These are phyloP conservation scores for Chiridota heheva DNA, from an alignment of 35 echinoderm and acorn worm genomes.

Conservation along the genomic window DNA sequence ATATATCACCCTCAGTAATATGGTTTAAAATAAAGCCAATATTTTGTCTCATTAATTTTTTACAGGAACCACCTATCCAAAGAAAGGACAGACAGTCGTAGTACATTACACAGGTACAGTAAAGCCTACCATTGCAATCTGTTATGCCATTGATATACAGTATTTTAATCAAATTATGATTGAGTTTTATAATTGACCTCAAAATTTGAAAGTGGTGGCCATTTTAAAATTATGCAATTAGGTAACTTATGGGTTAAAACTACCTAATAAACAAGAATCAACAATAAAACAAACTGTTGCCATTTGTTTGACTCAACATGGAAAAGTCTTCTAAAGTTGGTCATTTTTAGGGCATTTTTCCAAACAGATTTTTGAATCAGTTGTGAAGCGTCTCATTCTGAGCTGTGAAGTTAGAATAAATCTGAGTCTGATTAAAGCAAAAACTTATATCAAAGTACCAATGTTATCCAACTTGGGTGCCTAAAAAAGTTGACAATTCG, in stretches of 20 bases:
- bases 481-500: no score
- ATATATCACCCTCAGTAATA: no score
- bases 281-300: neutral
- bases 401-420: neutral
- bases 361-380: neutral
- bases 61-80: conserved; percentile 5
- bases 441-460: no score
- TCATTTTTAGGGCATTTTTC: neutral
- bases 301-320: no score
- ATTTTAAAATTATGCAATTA: neutral
- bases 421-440: neutral
- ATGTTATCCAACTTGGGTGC: no score
- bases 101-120: conserved; percentile 45
- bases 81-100: conserved; percentile 19
- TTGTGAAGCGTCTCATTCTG: neutral
- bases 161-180: neutral
- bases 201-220: no score
- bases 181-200: neutral
- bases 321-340: neutral
- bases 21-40: no score
- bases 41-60: no score
- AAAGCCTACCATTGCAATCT: neutral
- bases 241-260: neutral
- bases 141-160: neutral
- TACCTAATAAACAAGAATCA: neutral